Conservation (phyloP, 2,113 vertebrate genomes). For the Clarias batrachus region DNA sequence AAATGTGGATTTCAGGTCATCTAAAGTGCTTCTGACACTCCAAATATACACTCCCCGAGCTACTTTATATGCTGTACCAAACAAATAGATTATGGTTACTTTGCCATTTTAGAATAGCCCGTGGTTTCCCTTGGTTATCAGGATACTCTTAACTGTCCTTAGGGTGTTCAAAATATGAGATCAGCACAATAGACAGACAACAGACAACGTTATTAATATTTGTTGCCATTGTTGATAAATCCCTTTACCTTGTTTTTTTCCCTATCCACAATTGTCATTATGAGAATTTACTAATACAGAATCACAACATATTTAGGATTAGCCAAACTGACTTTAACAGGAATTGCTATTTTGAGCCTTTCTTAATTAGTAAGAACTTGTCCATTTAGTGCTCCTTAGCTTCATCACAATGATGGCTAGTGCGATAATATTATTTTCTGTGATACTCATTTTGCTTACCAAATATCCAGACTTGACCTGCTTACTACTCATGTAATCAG, state of each 20-base stretch:
- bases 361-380: conserved; percentile 31
- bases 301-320: conserved; percentile 58
- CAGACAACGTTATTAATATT: conserved; percentile 34
- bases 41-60: conserved; percentile 64
- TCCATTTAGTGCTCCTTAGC: background rate
- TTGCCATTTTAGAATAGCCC: conserved; percentile 12
- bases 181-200: background rate
- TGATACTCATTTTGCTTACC: conserved; percentile 35
- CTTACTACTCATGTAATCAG: background rate
- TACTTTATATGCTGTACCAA: conserved; percentile 30
- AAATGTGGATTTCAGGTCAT: conserved; percentile 65
- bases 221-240: conserved; percentile 57
- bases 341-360: conserved; percentile 52
- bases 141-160: background rate
- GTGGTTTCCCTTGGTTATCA: background rate
- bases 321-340: conserved; percentile 70
- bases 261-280: conserved; percentile 60
- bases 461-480: background rate
- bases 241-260: conserved; percentile 54
- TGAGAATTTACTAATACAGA: conserved; percentile 59
- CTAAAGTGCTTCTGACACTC: conserved; percentile 72
- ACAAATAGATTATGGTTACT: conserved; percentile 16
- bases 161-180: background rate
- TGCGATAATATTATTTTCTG: conserved; percentile 6
- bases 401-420: background rate